Conservation (phyloP, 2,888 invertebrate genomes). For the Incurvaria masculella region DNA sequence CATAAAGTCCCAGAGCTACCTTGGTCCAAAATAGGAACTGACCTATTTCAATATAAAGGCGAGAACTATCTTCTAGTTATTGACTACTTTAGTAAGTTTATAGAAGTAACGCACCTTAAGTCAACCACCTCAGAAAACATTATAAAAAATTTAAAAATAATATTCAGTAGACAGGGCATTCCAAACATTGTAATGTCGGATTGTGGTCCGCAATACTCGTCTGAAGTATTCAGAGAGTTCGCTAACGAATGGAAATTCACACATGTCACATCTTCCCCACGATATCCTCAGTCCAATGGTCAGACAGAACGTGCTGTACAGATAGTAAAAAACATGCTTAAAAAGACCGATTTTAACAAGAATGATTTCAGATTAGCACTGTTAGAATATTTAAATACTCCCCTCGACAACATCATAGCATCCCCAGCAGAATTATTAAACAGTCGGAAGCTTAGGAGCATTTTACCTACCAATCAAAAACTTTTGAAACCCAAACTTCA, state of each 20-base stretch:
- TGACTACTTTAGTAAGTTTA: slow-evolving; percentile 9
- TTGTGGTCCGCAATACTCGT: slow-evolving; percentile 7
- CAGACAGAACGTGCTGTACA: slow-evolving; percentile 15
- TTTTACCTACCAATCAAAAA: slow-evolving; percentile 1
- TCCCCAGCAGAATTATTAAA: slow-evolving; percentile 7
- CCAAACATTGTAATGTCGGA: slow-evolving; percentile 6
- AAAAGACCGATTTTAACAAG: slow-evolving; percentile 3
- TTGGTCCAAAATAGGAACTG: too few species aligned
- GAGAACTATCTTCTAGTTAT: slow-evolving; percentile 6
- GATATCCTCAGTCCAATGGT: slow-evolving; percentile 17
- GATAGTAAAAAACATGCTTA: slow-evolving; percentile 14
- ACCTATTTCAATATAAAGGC: slow-evolving; percentile 6
- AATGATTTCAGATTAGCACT: slow-evolving; percentile 7
- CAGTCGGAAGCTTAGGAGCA: slow-evolving; percentile 6
- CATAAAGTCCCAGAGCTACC: background rate
- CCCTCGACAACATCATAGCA: slow-evolving; percentile 3
- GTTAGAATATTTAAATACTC: slow-evolving; percentile 9
- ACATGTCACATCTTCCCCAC: slow-evolving; percentile 14
- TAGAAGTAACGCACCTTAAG: slow-evolving; percentile 6
- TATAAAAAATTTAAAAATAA: slow-evolving; percentile 4
- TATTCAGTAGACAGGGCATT: slow-evolving; percentile 6
- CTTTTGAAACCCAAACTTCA: slow-evolving; percentile 4
- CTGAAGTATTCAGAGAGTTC: slow-evolving; percentile 11
- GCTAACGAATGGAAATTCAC: slow-evolving; percentile 13
- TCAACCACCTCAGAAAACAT: background rate